Percentiles rank a stretch among this genome's conserved stretches.
Evolutionary conservation across 2,113 vertebrate species (phyloP).

Genomic region (Brachirus orientalis): DNA sequence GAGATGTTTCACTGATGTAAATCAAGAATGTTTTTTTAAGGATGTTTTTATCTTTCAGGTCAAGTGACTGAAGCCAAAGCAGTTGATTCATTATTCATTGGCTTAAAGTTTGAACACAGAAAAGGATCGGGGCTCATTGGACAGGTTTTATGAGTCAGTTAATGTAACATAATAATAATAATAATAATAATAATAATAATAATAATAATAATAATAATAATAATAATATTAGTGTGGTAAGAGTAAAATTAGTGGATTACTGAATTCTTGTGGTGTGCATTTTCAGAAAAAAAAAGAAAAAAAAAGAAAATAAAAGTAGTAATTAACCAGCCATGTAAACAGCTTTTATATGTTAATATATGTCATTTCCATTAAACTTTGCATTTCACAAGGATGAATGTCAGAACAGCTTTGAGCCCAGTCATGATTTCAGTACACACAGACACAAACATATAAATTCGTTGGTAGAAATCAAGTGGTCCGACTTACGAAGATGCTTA

Average conservation of each 20-base stretch:
- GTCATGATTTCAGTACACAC: no score
- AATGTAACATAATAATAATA: not conserved
- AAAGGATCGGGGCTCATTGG: conserved; percentile 14
- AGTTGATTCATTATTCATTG: conserved; percentile 65
- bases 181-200: not conserved
- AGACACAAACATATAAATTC: not conserved
- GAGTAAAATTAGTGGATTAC: no score
- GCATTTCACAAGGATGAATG: not conserved
- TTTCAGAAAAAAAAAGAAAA: no score
- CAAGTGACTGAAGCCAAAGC: conserved; percentile 61
- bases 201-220: not conserved
- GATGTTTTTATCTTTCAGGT: conserved; percentile 27
- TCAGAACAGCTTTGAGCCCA: not conserved
- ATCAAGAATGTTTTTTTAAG: conserved; percentile 8
- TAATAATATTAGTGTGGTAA: not conserved
- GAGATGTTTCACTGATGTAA: conserved; percentile 4
- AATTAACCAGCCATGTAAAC: no score
- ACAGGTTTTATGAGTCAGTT: not conserved
- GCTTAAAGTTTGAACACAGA: conserved; percentile 61
- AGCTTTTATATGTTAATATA: no score
- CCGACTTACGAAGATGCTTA: conserved; percentile 83
- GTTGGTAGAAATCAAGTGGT: conserved; percentile 47
- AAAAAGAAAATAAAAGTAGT: no score
- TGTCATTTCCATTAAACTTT: not conserved
- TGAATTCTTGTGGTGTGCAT: no score